Base-by-base conservation (phyloP, 2,888 invertebrate species). In the Himalopsyche tibetana region DNA sequence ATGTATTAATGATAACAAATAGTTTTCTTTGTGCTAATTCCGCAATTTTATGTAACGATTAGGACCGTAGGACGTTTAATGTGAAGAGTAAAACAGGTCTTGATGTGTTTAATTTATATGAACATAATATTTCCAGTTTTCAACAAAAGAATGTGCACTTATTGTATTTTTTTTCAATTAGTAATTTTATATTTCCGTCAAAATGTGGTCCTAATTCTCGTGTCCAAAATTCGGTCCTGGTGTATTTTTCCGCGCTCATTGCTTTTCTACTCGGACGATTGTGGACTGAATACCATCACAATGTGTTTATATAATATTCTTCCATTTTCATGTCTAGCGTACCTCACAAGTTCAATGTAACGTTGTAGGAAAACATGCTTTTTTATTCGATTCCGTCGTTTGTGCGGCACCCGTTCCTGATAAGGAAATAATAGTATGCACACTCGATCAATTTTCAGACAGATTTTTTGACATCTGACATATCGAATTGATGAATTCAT, bases 241-340 rank as follows among this genome's bases (percentile, higher is more conserved):
- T 69, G 17, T 82, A 51, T 74, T 80, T 86, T 83, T 63, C 79
- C 80, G 15, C 84, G 87, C 56, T 86, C 85, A 81, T 84, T 82
- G 88, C 83, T 86, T 85, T 63, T 83, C 84, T 85, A 55, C 84
- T 86, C 82, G 55, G 79, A 82, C 74, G 51, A 83, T 82, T 82
- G 84, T 81, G 86, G 87, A 85, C 87, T 85, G 88, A 81, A 84
- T 85, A 80, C 82, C 82, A 85, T 88, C 87, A 86, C 86, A 80
- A 81, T 84, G 86, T 55, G 88, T 85, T 86, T 87, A 86, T 85
- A 84, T 86, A 88, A 88, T 87, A 84, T 86, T 85, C 63, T 85
- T 82, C 79, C 80, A 85, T 88, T 86, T 74, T 84, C 87, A 79
- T 82, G 85, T 84, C 84, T 80, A 80, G 86, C 83, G 55, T 83